A percentile compares a stretch with the other conserved stretches of the same genome.
phyloP scores from a whole-genome alignment of 23 tunicate genomes.

The Ciona savignyi region DNA sequence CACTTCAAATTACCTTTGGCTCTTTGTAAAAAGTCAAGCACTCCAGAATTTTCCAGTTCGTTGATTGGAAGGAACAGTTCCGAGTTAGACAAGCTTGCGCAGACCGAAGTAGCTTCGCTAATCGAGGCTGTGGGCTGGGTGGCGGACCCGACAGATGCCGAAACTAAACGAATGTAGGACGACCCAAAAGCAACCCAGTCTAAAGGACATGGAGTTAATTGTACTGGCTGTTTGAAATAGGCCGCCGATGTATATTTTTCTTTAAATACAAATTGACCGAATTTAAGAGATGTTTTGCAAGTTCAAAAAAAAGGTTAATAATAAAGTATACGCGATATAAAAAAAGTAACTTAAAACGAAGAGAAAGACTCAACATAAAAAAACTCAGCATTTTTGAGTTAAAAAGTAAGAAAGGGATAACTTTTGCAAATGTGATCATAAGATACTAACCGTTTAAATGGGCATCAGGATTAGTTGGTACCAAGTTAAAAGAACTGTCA shows the following conservation, averaged over 20 bases:
- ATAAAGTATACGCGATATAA: background rate
- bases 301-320: background rate
- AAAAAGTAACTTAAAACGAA: too few species aligned
- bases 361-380: background rate
- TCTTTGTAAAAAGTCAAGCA: background rate
- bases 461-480: background rate
- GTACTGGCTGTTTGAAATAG: background rate
- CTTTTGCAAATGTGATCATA: background rate
- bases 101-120: background rate
- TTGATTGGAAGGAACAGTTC: background rate
- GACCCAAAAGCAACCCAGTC: background rate
- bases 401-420: background rate
- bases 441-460: background rate
- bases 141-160: background rate
- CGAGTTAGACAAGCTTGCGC: background rate
- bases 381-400: background rate
- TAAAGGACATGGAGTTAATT: background rate
- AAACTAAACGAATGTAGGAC: background rate
- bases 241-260: background rate
- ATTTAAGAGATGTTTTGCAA: background rate
- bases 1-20: background rate
- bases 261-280: background rate
- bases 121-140: background rate
- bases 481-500: background rate
- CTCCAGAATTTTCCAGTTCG: background rate